Base-by-base conservation (phyloP, 1,140 invertebrate species). In the Drosophila erecta region DNA sequence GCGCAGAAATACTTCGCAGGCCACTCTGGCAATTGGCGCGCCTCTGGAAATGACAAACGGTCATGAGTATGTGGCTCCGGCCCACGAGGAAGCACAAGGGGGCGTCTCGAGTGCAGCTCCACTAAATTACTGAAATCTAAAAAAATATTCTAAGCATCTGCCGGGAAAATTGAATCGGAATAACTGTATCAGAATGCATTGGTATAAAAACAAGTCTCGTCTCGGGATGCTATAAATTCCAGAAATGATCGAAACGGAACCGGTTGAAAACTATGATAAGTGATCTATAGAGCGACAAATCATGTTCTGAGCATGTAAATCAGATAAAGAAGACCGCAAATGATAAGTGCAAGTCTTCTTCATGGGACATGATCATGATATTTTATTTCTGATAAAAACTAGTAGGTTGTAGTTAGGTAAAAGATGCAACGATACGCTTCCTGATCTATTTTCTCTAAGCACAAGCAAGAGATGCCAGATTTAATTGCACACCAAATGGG, bases 1-100 rank as follows among this genome's bases (percentile, higher is more conserved):
- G 62, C 46, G 54, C 60, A 64, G 75, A 84, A 79, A 79, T 83
- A 80, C 49, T 70, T 70, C 59, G 75, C 61, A 70, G 74, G 51
- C 79, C 60, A 58, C 79, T 75, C 55, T 61, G 61, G 76, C 81
- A 80, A 74, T 85, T 86, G 81, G 78, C 81, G 69, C 81, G 81
- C 81, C 83, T 86, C 72, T 81, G 49, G 60, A 86, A 86, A 81
- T 81, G 81, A 87, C 81, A 86, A 86, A 77, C 81, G 77, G 74
- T 69, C 72, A 44, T 12, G 69, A 46, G 71, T 40, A 58, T 72
- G 69, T 22, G 53, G 49, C 35, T 61, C 17, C 41, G 15, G 41
- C 41, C 41, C 41, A 43, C 41, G 15, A 43, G 41, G 30, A 62
- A 64, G 20, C 57, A 43, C 33, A 55, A 53, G 41, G 65, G 43